Conservation (phyloP, 2,797 vertebrate species). For the Pipistrellus pygmaeus region DNA sequence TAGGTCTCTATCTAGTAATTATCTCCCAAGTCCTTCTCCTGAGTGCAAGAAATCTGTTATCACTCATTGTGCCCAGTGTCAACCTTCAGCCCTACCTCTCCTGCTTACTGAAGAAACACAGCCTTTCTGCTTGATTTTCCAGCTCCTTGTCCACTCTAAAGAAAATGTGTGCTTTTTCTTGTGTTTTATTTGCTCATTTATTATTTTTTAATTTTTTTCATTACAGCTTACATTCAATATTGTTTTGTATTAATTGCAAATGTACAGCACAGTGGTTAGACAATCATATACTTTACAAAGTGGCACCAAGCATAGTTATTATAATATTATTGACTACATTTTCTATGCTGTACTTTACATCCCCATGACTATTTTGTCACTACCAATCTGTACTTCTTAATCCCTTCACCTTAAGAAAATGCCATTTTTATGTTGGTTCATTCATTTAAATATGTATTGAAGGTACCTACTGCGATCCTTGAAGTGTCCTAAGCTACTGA, state of each 20-base stretch:
- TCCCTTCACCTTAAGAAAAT: neutral
- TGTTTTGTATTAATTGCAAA: neutral
- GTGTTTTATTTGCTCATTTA: neutral
- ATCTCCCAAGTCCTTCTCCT: neutral
- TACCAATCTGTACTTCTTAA: neutral
- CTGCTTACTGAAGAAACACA: neutral
- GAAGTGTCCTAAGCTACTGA: neutral
- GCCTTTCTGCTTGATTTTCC: neutral
- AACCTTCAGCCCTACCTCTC: neutral
- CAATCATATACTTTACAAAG: neutral
- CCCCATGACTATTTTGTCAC: neutral
- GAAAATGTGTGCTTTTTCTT: neutral
- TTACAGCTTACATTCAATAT: neutral
- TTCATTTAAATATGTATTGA: neutral
- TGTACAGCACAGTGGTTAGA: neutral
- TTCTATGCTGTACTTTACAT: neutral
- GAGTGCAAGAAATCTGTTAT: neutral
- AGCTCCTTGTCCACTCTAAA: constrained; percentile 2
- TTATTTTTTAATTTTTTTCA: neutral
- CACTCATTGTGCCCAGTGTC: neutral
- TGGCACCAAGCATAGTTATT: neutral
- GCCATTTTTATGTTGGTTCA: neutral
- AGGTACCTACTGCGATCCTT: neutral
- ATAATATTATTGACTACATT: neutral
- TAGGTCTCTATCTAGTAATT: neutral